Percentiles rank a stretch among this genome's conserved stretches.
These are phyloP conservation scores for Poeciliopsis retropinna DNA, from an alignment of 2,113 vertebrate genomes.

Conservation along the genomic window DNA sequence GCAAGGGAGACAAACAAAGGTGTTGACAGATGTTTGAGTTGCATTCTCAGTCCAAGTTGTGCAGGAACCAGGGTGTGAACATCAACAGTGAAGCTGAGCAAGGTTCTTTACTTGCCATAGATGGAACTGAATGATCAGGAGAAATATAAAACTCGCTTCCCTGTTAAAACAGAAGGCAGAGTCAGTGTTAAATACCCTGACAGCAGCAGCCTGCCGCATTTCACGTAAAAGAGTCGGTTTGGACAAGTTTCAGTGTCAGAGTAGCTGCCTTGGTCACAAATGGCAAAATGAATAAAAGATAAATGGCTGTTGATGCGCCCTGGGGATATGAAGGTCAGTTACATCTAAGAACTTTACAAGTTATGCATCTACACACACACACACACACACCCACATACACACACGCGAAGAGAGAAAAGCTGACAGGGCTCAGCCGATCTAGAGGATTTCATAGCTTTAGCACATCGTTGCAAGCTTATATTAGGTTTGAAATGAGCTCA, in stretches of 20 bases:
- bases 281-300: constrained; percentile 80
- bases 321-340: constrained; percentile 74
- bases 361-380: neutral
- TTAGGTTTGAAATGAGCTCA: neutral
- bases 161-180: constrained; percentile 22
- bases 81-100: neutral
- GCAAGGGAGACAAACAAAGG: constrained; percentile 9
- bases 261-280: constrained; percentile 68
- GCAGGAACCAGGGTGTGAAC: constrained; percentile 36
- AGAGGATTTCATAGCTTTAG: neutral
- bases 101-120: constrained; percentile 7
- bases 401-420: neutral
- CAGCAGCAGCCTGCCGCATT: constrained; percentile 24
- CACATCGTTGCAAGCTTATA: neutral
- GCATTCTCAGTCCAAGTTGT: constrained; percentile 18
- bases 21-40: constrained; percentile 50
- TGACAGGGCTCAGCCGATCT: neutral
- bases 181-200: neutral
- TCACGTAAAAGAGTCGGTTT: constrained; percentile 54
- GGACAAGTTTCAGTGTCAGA: constrained; percentile 62
- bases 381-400: neutral
- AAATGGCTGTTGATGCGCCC: constrained; percentile 69
- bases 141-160: constrained; percentile 5
- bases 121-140: constrained; percentile 14
- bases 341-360: constrained; percentile 41